Base-by-base conservation (phyloP, 2,113 vertebrate genomes). In the Tychaedon coryphoeus region DNA sequence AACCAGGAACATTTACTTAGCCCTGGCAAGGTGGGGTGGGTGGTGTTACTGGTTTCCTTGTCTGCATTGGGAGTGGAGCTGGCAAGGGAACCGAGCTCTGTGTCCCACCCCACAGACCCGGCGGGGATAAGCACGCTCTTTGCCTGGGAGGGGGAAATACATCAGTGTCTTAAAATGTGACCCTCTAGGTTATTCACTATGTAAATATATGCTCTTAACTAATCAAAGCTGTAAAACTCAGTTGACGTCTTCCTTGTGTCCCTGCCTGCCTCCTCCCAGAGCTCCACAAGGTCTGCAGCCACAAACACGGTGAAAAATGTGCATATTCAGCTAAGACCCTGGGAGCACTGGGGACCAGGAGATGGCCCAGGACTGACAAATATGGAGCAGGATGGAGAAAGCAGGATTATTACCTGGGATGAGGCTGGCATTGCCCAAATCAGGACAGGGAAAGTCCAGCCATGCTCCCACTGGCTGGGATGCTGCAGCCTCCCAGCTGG, bases 51-150 rank as follows among this genome's bases (percentile, higher is more conserved):
- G 7, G 14, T 65, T 88, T 54, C 69, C 42, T 33, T n/a, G 25
- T 57, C 36, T 58, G 51, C 51, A 2, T 7, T 23, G 83, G 79
- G 71, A 56, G 51, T 2, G 11, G 74, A 36, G n/a, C 65, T 47
- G 72, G 58, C 2, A 8, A 20, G 10, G n/a, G 53, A 60, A 58
- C 20, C 0, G 1, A 26, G 54, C 18, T 78, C 33, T 64, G 56
- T 1, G 28, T 58, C 45, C 58, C 77, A 60, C 47, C 57, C 81
- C 5, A 4, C 48, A 56, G n/a, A 45, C 3, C 66, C 2, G 0
- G 38, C 0, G 0, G 20, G 70, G 43, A 22, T 17, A 43, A 93
- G 50, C 28, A 23, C 0, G 0, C 11, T 58, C 5, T 53, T 61
- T 79, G 50, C 58, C 36, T 86, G 29, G 29, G 2, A 8, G 13